Evolutionary conservation across 2,888 invertebrate species (phyloP), one percentile per base, ranked within the genome.

Genomic region (Calameuta filiformis): DNA sequence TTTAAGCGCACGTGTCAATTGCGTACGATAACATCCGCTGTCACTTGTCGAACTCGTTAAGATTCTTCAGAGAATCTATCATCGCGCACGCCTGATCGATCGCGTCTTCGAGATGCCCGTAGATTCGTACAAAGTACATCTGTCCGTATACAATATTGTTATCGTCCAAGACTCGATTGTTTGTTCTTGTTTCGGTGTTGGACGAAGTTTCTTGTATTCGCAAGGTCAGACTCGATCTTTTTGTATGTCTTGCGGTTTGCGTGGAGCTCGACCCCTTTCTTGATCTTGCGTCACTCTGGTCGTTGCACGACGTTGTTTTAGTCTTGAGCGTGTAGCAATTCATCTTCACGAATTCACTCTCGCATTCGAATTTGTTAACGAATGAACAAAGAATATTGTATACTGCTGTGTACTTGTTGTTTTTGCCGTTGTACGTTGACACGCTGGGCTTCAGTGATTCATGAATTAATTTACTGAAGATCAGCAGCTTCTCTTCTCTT

Each of bases 291-390:
- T 78, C 77, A 11, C 33, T 75, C 23, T 69, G 79, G 73, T 31
- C 30, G 30, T 23, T 15, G 2, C 9, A 0, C 9, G 0, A 56
- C 1, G 6, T 15, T 9, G 1, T 23, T 9, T 56, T 23, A 23
- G 23, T 23, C 9, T 56, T 56, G 9, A 9, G 6, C 40, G 40
- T 1, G 73, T 80, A 85, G 73, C 81, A 85, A 31, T 79, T 77
- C 0, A 4, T 30, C 11, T 69, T 80, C 0, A 84, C 77, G 3
- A 73, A 75, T 30, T 86, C 79, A 11, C 83, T 84, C 69, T 87
- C 87, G 0, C 6, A n/a, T 15, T 89, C 88, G 37, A 90, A 88
- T 34, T 69, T 75, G 76, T 89, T 85, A 0, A 79, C 76, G n/a
- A 87, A 87, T 0, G 79, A 71, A 23, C 87, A 85, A 0, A 89